Evolutionary conservation across 2,888 invertebrate species (phyloP), one percentile per base, ranked within the genome.

Genomic region (Epiblema foenella): DNA sequence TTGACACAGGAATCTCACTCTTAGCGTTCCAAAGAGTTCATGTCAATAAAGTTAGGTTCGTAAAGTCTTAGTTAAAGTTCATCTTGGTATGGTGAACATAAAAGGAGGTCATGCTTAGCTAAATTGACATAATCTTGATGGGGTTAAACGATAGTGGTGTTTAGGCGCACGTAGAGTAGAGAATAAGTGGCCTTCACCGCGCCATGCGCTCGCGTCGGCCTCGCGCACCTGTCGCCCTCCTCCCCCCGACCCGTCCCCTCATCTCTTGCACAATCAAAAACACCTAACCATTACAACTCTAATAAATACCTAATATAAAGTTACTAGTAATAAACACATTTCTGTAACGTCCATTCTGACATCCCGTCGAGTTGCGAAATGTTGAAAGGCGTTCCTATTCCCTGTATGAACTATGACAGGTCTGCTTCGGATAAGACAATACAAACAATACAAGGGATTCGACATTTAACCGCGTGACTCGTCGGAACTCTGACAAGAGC

Each of bases 371-470:
- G 76, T 91, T 90, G 89, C 88, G 83, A 91, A 89, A 90, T 76
- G 70, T 69, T 76, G n/a, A 77, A 81, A 85, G 81, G 85, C 86
- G 85, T 88, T 87, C 81, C 85, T 46, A 4, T 4, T 46, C 46
- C n/a, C 42, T 24, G 42, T 86, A 81, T 89, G 87, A 88, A 87
- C 91, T 89, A 89, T 91, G 90, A 88, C 90, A 86, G 88, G 87
- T 88, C 76, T 72, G 77, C 73, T 78, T 76, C 77, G 77, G 81
- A 81, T 86, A 88, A 90, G 86, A 89, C 89, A 89, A 89, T 87
- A 85, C 87, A 89, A 87, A 89, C 85, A 89, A 86, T 88, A 86
- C 87, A 86, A 85, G 86, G 83, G 88, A 86, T 83, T 86, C 86
- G 88, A 86, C 88, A 89, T 91, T 88, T 85, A 84, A 85, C 77